These are phyloP conservation scores for Tragelaphus scriptus DNA, from an alignment of 2,113 vertebrate species.

Conservation along the genomic window DNA sequence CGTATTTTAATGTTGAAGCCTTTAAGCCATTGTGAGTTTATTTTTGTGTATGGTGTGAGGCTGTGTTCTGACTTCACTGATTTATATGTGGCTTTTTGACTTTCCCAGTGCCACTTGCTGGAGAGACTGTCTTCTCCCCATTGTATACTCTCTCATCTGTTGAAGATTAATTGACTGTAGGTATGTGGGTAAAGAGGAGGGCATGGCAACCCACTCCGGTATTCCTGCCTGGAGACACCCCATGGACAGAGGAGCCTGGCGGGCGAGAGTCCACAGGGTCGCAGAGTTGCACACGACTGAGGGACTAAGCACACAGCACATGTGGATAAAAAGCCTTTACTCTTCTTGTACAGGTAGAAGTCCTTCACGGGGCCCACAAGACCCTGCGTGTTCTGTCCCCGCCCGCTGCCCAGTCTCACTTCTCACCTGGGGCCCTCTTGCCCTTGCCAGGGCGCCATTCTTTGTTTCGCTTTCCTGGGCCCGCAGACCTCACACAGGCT, in stretches of 20 bases:
- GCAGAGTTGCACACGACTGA: neutral
- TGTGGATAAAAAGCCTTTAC: neutral
- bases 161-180: neutral
- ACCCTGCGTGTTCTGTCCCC: neutral
- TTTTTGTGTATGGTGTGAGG: neutral
- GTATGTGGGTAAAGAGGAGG: neutral
- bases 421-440: neutral
- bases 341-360: neutral
- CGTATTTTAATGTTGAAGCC: neutral
- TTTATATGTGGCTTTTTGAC: neutral
- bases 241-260: neutral
- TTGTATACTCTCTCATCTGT: neutral
- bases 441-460: neutral
- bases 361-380: neutral
- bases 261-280: neutral
- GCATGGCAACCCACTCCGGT: neutral
- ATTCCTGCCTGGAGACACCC: neutral
- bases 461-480: neutral
- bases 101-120: neutral
- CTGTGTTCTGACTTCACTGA: neutral
- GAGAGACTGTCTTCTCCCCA: neutral
- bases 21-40: neutral
- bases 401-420: neutral
- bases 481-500: fast-evolving
- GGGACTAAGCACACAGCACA: neutral